Evolutionary conservation across 2,113 vertebrate genomes (phyloP), one percentile per base, ranked within the genome.

Genomic region (Actenoides lindsayi): DNA sequence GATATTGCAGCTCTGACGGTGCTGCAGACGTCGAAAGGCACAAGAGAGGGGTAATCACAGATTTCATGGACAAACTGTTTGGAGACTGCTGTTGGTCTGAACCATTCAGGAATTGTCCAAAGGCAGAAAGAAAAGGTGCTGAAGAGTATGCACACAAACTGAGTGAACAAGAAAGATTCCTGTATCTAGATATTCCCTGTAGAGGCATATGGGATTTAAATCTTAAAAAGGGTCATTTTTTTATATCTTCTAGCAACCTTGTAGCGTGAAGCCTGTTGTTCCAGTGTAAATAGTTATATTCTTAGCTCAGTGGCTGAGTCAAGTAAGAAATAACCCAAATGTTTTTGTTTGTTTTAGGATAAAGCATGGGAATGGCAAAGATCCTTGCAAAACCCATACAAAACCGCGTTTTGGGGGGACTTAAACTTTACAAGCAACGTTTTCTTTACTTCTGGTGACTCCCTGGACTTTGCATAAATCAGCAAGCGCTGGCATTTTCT

Each of bases 401-500:
- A 79, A 92, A 78, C 21, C 31, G 33, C 14, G 9, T 6, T 67
- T 89, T 75, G 64, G 16, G 31, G 91, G 16, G 42, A 31, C 18
- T 78, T 83, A 71, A 81, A 60, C 78, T 82, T 70, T 51, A 77
- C 21, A 68, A 21, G 57, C 31, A 84, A 68, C 21, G 53, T 69
- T 96, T 91, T 30, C 30, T 82, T 44, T 88, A 6, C 39, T 60
- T 91, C 76, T 53, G 35, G 41, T 50, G 17, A 67, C 41, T 74
- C 35, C 23, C 5, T 85, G 42, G 53, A 57, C 56, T 94, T 75
- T 41, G 83, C 92, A 95, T 90, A 94, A 94, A 92, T 93, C 88
- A 95, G 77, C 63, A 89, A 91, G 78, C 12, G 0, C 28, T 96
- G 94, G 87, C 77, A 91, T 97, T 96, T 95, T 78, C 76, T 92